Base-by-base conservation (phyloP, 2,113 vertebrate genomes). In the Regulus satrapa region DNA sequence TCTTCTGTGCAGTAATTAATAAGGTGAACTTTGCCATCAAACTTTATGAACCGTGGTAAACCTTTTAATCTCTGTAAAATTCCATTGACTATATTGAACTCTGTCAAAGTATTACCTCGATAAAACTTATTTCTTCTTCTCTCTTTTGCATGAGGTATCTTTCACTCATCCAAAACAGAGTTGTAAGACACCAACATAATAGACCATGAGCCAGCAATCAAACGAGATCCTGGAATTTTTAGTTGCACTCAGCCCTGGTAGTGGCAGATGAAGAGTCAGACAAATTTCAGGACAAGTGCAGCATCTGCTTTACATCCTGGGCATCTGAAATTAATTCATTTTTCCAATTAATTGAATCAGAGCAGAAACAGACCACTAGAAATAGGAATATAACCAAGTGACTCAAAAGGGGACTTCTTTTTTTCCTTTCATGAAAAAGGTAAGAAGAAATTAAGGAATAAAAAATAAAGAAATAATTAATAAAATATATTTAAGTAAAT, bases 361-460 rank as follows among this genome's bases (percentile, higher is more conserved):
- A 9, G 18, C 28, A 73, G 41, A 91, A 84, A 31, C 2, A 64
- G 13, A 75, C 18, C 2, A 18, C 9, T 54, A 54, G 18, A 63
- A 85, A 87, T 18, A 34, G 0, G 6, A 85, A 84, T 84, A 52
- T 19, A 80, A 23, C 1, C 3, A 72, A 75, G 11, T 21, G 18
- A 38, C 11, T 55, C 1, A 1, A 31, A 5, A 34, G 9, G 32
- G 2, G 3, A 31, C 12, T 45, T 23, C 12, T 45, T 26, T 8
- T 23, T 31, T 58, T 23, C 32, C 55, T 73, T n/a, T 14, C 6
- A 56, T 52, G 7, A 58, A 73, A 80, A 40, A 38, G 11, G 1
- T n/a, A 38, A 76, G 54, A 67, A 34, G 11, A 59, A 59, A 67
- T 28, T 55, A 80, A 59, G 17, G 5, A 49, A 85, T 18, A 14